Conservation (phyloP, 1,140 invertebrate genomes). For the Popillia japonica region DNA sequence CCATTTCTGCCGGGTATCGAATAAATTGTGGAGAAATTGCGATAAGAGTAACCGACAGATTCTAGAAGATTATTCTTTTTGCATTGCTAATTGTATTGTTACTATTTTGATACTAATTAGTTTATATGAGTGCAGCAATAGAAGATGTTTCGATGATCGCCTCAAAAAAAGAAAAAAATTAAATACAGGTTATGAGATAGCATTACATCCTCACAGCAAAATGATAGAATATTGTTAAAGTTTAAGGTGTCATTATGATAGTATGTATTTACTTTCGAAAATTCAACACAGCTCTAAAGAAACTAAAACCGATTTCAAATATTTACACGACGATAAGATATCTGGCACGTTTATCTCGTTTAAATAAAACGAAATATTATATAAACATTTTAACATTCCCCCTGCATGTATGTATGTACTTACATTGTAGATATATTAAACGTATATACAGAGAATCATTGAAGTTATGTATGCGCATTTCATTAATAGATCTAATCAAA, state of each 20-base stretch:
- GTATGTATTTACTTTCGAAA: slow-evolving; percentile 2
- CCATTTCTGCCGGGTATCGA: no score
- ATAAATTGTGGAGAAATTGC: no score
- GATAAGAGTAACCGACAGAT: no score
- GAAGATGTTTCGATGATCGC: no score
- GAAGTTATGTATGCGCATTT: neutral
- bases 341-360: slow-evolving; percentile 6
- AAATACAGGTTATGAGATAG: no score
- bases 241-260: slow-evolving; percentile 12
- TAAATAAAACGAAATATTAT: slow-evolving; percentile 17
- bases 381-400: slow-evolving; percentile 20
- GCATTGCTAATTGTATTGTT: no score
- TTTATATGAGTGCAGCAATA: no score
- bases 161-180: no score
- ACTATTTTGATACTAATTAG: no score
- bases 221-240: neutral
- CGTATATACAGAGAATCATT: neutral
- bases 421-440: no score
- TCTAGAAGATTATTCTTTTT: no score
- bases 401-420: neutral
- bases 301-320: slow-evolving; percentile 19
- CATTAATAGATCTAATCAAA: neutral
- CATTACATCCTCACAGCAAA: no score
- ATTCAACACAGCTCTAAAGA: slow-evolving; percentile 12
- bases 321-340: slow-evolving; percentile 22